These are phyloP conservation scores for Drosophila nannoptera DNA, from an alignment of 1,140 invertebrate species.

Conservation along the genomic window DNA sequence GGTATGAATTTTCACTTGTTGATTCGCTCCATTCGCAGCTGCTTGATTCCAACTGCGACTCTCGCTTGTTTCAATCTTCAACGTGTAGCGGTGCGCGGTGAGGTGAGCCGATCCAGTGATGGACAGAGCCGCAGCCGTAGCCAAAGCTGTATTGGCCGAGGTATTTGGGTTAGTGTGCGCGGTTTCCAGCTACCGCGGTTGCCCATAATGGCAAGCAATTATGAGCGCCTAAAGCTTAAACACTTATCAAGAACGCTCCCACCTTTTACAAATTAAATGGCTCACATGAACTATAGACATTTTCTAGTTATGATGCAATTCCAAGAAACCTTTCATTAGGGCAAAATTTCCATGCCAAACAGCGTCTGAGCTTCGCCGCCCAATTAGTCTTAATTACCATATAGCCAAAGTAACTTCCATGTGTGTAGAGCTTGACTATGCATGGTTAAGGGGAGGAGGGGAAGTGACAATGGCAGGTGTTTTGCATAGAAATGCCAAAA, in stretches of 20 bases:
- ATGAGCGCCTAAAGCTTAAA: conserved; percentile 10
- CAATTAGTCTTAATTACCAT: conserved; percentile 73
- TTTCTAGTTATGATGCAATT: conserved; percentile 41
- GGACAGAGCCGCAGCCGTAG: conserved; percentile 12
- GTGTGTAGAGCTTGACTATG: too few species aligned
- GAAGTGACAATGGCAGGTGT: neutral
- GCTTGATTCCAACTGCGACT: conserved; percentile 59
- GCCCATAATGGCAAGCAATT: conserved; percentile 12
- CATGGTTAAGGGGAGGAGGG: conserved; percentile 15
- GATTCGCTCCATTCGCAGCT: conserved; percentile 47
- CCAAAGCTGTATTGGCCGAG: conserved; percentile 16
- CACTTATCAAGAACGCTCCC: neutral
- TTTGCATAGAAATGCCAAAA: conserved; percentile 22
- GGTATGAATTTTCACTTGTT: conserved; percentile 28
- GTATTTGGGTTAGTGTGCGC: conserved; percentile 67
- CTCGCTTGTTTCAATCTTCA: conserved; percentile 54
- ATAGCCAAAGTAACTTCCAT: conserved; percentile 52
- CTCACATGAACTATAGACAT: conserved; percentile 1
- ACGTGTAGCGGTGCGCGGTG: conserved; percentile 24
- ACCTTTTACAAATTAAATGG: neutral
- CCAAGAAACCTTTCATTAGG: conserved; percentile 30
- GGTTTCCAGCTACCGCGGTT: conserved; percentile 35
- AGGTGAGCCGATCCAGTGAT: conserved; percentile 36
- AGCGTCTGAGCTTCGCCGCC: conserved; percentile 38
- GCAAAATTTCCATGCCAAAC: conserved; percentile 5